Percentiles rank a stretch among this genome's conserved stretches.
These are phyloP conservation scores for Pachyrhynchus sulphureomaculatus DNA, from an alignment of 1,140 invertebrate species.

Conservation along the genomic window DNA sequence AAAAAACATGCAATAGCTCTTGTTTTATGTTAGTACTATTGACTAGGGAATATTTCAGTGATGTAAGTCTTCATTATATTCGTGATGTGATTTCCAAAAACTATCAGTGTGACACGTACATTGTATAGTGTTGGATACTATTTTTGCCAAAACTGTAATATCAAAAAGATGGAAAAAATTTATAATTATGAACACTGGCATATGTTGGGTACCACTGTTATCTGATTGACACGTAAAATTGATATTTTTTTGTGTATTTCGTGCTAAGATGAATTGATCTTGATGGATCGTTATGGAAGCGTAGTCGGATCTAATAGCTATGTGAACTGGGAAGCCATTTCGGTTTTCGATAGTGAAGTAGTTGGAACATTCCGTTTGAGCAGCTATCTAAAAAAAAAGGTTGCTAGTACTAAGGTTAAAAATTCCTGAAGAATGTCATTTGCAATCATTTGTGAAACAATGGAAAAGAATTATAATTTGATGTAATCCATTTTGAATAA, in stretches of 20 bases:
- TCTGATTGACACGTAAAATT: slow-evolving; percentile 27
- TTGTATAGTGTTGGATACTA: slow-evolving; percentile 30
- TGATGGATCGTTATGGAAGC: slow-evolving; percentile 15
- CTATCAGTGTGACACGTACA: no score
- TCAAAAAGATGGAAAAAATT: slow-evolving; percentile 34
- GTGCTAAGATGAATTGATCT: slow-evolving; percentile 16
- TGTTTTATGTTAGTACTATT: no score
- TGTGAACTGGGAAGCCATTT: slow-evolving; percentile 30
- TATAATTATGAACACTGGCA: slow-evolving; percentile 30
- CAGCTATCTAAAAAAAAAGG: slow-evolving; percentile 33
- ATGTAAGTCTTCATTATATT: no score
- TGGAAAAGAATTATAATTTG: no score
- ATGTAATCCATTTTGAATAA: no score
- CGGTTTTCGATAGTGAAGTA: slow-evolving; percentile 28
- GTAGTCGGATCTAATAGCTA: slow-evolving; percentile 28
- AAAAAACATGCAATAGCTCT: no score
- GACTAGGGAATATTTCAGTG: no score
- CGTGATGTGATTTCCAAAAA: no score
- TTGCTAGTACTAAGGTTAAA: slow-evolving; percentile 2
- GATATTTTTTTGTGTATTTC: slow-evolving; percentile 10
- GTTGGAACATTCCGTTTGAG: slow-evolving; percentile 17
- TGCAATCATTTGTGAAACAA: no score
- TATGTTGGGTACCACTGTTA: slow-evolving; percentile 20
- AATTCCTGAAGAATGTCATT: no score
- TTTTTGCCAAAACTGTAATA: slow-evolving; percentile 31